Conservation (phyloP, 2,888 invertebrate species). For the Adelognathus sp. region DNA sequence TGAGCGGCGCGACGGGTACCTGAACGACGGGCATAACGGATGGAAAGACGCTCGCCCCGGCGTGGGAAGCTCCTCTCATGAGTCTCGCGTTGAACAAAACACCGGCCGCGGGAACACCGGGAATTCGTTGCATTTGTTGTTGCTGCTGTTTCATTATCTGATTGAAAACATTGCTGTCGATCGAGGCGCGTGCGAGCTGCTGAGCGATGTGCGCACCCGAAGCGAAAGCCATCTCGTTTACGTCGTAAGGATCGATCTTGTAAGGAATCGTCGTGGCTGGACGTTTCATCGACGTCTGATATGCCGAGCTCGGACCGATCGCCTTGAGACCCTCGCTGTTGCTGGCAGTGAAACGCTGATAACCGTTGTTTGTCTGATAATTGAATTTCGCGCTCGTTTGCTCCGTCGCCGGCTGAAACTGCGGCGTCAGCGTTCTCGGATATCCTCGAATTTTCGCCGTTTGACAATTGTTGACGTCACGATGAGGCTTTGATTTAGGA, state of each 20-base stretch:
- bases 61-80: conserved; percentile 66
- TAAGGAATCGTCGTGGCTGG: conserved; percentile 64
- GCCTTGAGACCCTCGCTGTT: conserved; percentile 73
- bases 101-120: conserved; percentile 71
- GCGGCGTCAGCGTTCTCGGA: conserved; percentile 69
- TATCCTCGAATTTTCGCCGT: conserved; percentile 63
- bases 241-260: conserved; percentile 73
- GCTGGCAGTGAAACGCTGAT: conserved; percentile 75
- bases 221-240: conserved; percentile 70
- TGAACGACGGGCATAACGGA: conserved; percentile 74
- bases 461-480: conserved; percentile 54
- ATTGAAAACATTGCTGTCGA: conserved; percentile 74
- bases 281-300: conserved; percentile 72
- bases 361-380: conserved; percentile 71
- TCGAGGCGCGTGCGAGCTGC: conserved; percentile 64
- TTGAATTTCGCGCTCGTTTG: conserved; percentile 72
- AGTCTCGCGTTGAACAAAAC: conserved; percentile 75
- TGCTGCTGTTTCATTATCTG: conserved; percentile 75
- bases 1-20: conserved; percentile 71
- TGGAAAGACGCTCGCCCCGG: conserved; percentile 67
- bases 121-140: conserved; percentile 69
- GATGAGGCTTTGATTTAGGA: conserved; percentile 68
- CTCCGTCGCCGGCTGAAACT: conserved; percentile 66
- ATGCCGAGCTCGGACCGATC: conserved; percentile 68
- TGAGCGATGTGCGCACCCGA: conserved; percentile 69